These are phyloP conservation scores for Trypoxylus dichotomus DNA, from an alignment of 1,140 invertebrate species.

Conservation along the genomic window DNA sequence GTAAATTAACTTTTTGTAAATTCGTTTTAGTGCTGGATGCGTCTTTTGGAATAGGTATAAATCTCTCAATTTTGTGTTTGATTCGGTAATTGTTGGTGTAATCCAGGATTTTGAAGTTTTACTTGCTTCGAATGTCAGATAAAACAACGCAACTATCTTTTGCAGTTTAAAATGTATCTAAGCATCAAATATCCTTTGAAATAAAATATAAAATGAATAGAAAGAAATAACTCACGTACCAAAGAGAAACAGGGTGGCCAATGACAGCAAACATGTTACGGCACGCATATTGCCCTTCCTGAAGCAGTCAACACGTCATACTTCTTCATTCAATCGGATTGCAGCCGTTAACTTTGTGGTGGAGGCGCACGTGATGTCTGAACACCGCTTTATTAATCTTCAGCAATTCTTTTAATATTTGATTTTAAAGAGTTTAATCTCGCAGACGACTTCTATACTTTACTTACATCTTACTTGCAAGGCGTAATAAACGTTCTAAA, in stretches of 20 bases:
- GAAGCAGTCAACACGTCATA: conserved; percentile 22
- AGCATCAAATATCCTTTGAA: too few species aligned
- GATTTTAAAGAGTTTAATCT: background rate
- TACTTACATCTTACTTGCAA: too few species aligned
- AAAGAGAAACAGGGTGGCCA: conserved; percentile 36
- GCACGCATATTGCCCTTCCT: conserved; percentile 31
- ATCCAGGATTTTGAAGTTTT: too few species aligned
- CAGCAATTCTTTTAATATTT: background rate
- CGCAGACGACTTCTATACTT: background rate
- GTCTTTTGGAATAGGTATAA: too few species aligned
- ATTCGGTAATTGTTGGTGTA: too few species aligned
- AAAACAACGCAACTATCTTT: too few species aligned
- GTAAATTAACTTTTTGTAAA: too few species aligned
- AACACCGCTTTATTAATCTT: background rate
- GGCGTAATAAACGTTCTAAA: too few species aligned
- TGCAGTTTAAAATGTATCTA: too few species aligned
- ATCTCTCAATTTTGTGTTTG: too few species aligned
- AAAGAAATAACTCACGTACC: conserved; percentile 32
- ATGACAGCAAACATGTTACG: conserved; percentile 31
- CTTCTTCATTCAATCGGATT: background rate
- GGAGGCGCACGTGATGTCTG: conserved; percentile 34
- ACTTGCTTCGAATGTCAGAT: too few species aligned
- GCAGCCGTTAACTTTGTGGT: background rate
- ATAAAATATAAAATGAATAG: background rate
- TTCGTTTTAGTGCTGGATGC: too few species aligned